Evolutionary conservation across 1,140 invertebrate genomes (phyloP).

Genomic region (Drosophila biarmipes): DNA sequence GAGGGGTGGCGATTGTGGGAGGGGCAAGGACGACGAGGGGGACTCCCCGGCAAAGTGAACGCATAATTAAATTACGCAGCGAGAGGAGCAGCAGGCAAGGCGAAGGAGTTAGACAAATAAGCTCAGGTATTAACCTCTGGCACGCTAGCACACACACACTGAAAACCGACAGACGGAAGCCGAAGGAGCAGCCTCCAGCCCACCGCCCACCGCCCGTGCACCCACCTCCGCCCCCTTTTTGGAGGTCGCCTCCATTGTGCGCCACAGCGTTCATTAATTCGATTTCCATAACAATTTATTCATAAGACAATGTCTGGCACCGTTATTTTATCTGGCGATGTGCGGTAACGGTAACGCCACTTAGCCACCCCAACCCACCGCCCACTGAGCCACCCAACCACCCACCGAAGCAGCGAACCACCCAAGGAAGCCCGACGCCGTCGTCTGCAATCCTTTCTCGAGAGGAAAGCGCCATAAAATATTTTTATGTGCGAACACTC

Average conservation of each 20-base stretch:
- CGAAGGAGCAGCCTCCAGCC: constrained; percentile 3
- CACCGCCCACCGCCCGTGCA: no score
- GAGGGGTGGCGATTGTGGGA: not conserved
- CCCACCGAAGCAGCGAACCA: not conserved
- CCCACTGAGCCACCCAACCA: not conserved
- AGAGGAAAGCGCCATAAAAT: constrained; percentile 80
- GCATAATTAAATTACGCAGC: constrained; percentile 84
- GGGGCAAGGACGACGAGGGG: constrained; percentile 6
- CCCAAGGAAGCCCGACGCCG: constrained; percentile 15
- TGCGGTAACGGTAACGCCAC: constrained; percentile 83
- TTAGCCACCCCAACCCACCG: constrained; percentile 57
- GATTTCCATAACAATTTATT: constrained; percentile 85
- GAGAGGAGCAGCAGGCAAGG: constrained; percentile 42
- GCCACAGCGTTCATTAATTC: constrained; percentile 84
- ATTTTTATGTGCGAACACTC: constrained; percentile 84
- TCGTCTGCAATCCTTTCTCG: constrained; percentile 79
- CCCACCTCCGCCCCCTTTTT: not conserved
- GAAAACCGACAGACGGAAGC: constrained; percentile 28
- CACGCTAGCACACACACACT: constrained; percentile 49
- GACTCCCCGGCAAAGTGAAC: constrained; percentile 74
- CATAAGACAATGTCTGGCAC: constrained; percentile 85
- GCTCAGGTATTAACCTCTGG: constrained; percentile 84
- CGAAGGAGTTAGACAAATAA: constrained; percentile 84
- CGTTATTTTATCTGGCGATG: constrained; percentile 84
- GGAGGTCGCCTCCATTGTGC: constrained; percentile 57